A percentile compares a stretch with the other conserved stretches of the same genome.
phyloP scores from a whole-genome alignment of 2,888 invertebrate genomes.

The Scrobipalpa atriplicella region DNA sequence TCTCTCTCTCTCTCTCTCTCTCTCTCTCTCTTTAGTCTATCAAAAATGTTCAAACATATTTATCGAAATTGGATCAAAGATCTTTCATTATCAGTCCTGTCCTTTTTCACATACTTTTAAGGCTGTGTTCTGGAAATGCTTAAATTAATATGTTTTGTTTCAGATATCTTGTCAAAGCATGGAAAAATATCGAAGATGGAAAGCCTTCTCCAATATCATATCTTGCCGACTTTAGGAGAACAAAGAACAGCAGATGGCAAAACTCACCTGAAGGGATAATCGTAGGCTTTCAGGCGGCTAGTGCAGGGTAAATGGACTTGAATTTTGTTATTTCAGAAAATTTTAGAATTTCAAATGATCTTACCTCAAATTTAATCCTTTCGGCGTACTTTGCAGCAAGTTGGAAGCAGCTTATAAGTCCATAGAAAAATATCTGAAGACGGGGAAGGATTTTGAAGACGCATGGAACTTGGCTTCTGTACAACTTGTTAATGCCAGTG shows the following conservation, averaged over 20 bases:
- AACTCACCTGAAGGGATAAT: constrained; percentile 80
- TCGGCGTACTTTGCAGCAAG: constrained; percentile 44
- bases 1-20: too few species aligned
- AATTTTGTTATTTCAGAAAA: background rate
- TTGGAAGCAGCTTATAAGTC: constrained; percentile 54
- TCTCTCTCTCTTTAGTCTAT: too few species aligned
- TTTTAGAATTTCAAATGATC: background rate
- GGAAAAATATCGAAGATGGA: constrained; percentile 85
- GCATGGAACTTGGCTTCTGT: constrained; percentile 94
- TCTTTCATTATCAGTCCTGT: too few species aligned
- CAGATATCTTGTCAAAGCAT: constrained; percentile 90
- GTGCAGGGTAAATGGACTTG: constrained; percentile 80
- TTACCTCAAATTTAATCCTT: too few species aligned
- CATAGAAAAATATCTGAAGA: constrained; percentile 80
- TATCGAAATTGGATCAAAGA: too few species aligned
- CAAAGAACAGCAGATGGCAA: constrained; percentile 52
- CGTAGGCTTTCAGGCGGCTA: constrained; percentile 82
- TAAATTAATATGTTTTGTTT: constrained; percentile 22
- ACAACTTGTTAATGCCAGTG: constrained; percentile 91
- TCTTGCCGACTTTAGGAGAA: constrained; percentile 61
- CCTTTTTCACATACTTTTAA: too few species aligned
- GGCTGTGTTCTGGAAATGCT: too few species aligned
- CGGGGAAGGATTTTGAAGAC: constrained; percentile 87
- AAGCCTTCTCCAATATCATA: constrained; percentile 87
- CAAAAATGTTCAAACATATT: too few species aligned